Evolutionary conservation across 2,797 vertebrate genomes (phyloP).

Genomic region (Lophotriccus pileatus): DNA sequence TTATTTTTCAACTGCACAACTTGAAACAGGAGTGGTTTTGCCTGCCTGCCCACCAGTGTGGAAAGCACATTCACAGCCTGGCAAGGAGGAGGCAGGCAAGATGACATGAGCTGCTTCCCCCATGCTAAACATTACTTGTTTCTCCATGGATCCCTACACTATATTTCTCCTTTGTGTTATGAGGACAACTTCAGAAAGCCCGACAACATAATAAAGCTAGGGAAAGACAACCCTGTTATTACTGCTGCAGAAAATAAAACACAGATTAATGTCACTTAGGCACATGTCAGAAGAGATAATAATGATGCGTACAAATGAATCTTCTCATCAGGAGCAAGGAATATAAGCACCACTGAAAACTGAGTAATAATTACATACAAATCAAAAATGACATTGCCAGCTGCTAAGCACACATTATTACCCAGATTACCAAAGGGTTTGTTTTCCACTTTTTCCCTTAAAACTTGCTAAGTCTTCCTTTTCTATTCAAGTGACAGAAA

Average conservation of each 20-base stretch:
- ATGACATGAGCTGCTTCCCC: constrained; percentile 42
- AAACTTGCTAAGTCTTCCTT: constrained; percentile 70
- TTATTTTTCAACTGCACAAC: neutral
- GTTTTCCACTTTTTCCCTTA: constrained; percentile 67
- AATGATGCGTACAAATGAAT: constrained; percentile 74
- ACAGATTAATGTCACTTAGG: constrained; percentile 75
- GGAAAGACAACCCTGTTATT: constrained; percentile 74
- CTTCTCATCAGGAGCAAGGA: constrained; percentile 70
- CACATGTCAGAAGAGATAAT: constrained; percentile 72
- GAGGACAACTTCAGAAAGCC: constrained; percentile 57
- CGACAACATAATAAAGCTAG: constrained; percentile 72
- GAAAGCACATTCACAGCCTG: constrained; percentile 15
- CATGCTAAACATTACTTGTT: constrained; percentile 24
- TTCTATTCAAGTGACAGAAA: constrained; percentile 73
- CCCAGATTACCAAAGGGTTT: constrained; percentile 67
- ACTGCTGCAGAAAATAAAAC: constrained; percentile 74
- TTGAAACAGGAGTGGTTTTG: neutral
- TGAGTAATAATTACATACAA: constrained; percentile 76
- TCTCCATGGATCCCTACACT: constrained; percentile 38
- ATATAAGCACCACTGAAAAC: constrained; percentile 68
- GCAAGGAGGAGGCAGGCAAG: constrained; percentile 25
- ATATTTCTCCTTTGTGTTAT: constrained; percentile 64
- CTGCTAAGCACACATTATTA: constrained; percentile 69
- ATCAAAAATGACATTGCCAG: constrained; percentile 72
- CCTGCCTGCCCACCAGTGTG: neutral